Conservation (phyloP, 1,140 invertebrate genomes). For the Chionoecetes opilio region DNA sequence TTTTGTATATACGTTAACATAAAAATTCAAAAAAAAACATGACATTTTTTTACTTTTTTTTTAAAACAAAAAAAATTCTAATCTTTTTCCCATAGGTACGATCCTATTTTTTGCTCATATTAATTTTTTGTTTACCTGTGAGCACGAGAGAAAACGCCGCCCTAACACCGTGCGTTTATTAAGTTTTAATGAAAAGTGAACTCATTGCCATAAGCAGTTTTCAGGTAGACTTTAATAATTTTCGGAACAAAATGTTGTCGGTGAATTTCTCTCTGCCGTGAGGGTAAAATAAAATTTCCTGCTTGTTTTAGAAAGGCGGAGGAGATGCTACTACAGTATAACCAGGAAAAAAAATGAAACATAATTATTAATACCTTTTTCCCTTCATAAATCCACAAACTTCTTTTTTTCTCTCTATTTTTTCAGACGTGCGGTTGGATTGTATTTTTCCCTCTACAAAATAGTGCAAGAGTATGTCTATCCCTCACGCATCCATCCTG, state of each 20-base stretch:
- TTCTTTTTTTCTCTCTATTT: background rate
- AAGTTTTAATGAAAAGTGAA: conserved; percentile 13
- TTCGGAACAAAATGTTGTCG: background rate
- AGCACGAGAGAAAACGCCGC: background rate
- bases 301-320: background rate
- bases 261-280: background rate
- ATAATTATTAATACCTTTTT: background rate
- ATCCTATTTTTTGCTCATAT: background rate
- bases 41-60: background rate
- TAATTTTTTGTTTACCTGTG: background rate
- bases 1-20: background rate
- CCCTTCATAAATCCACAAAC: background rate
- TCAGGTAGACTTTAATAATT: conserved; percentile 9
- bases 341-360: background rate
- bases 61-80: background rate
- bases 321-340: background rate
- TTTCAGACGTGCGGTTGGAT: background rate
- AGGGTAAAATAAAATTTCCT: background rate
- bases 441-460: background rate
- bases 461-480: background rate
- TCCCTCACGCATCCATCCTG: too few relatives aligned
- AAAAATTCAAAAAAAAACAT: background rate
- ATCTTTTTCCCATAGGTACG: background rate
- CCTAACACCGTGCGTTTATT: conserved; percentile 19
- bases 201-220: background rate